Conservation (phyloP, 2,888 invertebrate genomes). For the Polia nebulosa region DNA sequence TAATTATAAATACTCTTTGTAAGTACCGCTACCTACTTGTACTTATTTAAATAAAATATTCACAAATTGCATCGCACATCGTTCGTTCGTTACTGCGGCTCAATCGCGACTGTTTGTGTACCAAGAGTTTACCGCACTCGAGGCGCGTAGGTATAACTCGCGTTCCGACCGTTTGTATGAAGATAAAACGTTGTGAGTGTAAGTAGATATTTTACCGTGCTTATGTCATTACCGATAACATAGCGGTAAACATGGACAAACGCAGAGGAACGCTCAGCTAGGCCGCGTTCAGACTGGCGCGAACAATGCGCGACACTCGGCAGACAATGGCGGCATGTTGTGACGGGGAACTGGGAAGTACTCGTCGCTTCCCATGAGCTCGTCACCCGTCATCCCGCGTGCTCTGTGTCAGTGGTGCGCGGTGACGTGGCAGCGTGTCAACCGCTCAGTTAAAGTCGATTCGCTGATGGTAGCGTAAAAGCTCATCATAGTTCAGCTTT, state of each 20-base stretch:
- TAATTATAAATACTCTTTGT: no score
- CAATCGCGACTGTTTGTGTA: no score
- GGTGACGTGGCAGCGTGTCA: neutral
- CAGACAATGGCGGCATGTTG: conserved; percentile 25
- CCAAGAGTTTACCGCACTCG: no score
- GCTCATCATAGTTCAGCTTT: neutral
- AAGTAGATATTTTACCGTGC: no score
- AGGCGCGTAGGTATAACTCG: no score
- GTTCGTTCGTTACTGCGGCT: no score
- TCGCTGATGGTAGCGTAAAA: neutral
- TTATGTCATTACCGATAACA: conserved; percentile 7
- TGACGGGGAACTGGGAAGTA: neutral
- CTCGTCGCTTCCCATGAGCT: conserved; percentile 34
- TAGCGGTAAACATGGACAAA: neutral
- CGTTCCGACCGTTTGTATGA: no score
- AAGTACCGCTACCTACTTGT: no score
- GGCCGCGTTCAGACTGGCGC: neutral
- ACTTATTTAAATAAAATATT: no score
- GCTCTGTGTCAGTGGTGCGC: conserved; percentile 31
- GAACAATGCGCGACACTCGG: conserved; percentile 17
- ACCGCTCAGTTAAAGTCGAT: neutral
- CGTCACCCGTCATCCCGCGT: conserved; percentile 39
- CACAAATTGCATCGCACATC: no score
- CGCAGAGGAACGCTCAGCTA: no score
- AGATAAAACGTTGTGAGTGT: no score